A percentile compares a stretch with the other conserved stretches of the same genome.
Evolutionary conservation across 2,797 vertebrate species (phyloP).

Genomic region (Neosilurus mollespiculum): DNA sequence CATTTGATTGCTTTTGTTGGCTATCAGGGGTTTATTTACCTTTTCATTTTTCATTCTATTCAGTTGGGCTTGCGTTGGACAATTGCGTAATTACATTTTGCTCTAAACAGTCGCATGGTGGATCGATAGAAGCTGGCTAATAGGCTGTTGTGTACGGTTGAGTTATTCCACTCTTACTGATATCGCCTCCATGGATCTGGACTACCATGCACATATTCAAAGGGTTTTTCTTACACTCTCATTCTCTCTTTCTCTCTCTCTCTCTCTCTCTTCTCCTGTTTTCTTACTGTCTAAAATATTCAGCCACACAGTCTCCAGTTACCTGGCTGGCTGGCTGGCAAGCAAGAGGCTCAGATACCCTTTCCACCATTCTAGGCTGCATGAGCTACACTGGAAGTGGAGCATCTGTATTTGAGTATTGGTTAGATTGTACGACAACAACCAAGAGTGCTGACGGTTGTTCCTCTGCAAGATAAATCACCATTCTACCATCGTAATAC

Average conservation of each 20-base stretch:
- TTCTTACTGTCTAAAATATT: slow-evolving; percentile 54
- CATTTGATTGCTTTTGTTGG: not conserved
- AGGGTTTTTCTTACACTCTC: slow-evolving; percentile 22
- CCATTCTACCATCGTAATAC: not conserved
- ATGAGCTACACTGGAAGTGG: not conserved
- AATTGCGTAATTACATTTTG: slow-evolving; percentile 1
- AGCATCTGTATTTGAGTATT: not conserved
- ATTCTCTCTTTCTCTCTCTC: not conserved
- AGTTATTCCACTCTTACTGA: slow-evolving; percentile 38
- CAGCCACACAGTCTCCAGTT: slow-evolving; percentile 49
- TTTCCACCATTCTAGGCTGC: slow-evolving; percentile 47
- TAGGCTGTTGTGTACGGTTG: slow-evolving; percentile 5
- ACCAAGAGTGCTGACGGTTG: not conserved
- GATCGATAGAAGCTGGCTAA: slow-evolving; percentile 25
- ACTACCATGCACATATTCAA: slow-evolving; percentile 1
- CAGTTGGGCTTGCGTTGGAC: not conserved
- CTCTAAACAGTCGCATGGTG: not conserved
- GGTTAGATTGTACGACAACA: not conserved
- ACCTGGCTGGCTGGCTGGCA: slow-evolving; percentile 40
- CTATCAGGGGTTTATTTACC: slow-evolving; percentile 6
- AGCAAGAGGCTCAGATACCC: slow-evolving; percentile 33
- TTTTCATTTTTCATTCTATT: slow-evolving; percentile 15
- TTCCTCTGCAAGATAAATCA: not conserved
- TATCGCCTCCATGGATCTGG: slow-evolving; percentile 39
- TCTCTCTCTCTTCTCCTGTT: not conserved